Base-by-base conservation (phyloP, 1,140 invertebrate species). In the Proales similis region DNA sequence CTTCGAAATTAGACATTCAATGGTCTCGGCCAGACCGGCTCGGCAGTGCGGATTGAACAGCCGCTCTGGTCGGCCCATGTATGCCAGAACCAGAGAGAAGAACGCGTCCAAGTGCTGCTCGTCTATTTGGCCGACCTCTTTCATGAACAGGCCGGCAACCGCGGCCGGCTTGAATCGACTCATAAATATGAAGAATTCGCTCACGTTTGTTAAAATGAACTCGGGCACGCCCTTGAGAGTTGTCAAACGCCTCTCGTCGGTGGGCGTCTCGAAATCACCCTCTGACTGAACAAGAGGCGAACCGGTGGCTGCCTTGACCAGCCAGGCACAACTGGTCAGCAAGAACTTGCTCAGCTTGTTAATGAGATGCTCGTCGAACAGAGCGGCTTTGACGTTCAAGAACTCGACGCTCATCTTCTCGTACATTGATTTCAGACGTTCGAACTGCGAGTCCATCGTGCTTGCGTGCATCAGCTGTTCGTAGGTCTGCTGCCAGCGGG, bases 41-140 rank as follows among this genome's bases (percentile, higher is more conserved):
- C 90, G 80, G 45, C 93, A 76, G 80, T 96, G 91, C 17, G 91
- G 92, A 80, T 95, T 96, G 68, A 86, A 86, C 45, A 90, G 83
- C 47, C 86, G 78, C 4, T 82, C 73, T 0, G 85, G 81, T 65
- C 85, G 86, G 9, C 88, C 86, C 82, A 84, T 84, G 66, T 81
- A 83, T 3, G 81, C 75, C 3, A 83, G 67, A 30, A 83, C 74
- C 33, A 82, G 66, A 1, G 85, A 87, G 65, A 95, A 81, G 43
- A 92, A 68, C 61, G 77, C 72, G 69, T 84, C 78, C 62, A 87
- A 47, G 57, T 65, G 48, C 5, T 67, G 51, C 6, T 4, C 14
- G 5, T 49, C 29, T 26, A 19, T 63, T 47, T 63, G 12, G 2
- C 1, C 14, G 20, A 4, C 46, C 43, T 29, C 29, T 49, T 30